Evolutionary conservation across 2,888 invertebrate species (phyloP), one percentile per base, ranked within the genome.

Genomic region (Oligia latruncula): DNA sequence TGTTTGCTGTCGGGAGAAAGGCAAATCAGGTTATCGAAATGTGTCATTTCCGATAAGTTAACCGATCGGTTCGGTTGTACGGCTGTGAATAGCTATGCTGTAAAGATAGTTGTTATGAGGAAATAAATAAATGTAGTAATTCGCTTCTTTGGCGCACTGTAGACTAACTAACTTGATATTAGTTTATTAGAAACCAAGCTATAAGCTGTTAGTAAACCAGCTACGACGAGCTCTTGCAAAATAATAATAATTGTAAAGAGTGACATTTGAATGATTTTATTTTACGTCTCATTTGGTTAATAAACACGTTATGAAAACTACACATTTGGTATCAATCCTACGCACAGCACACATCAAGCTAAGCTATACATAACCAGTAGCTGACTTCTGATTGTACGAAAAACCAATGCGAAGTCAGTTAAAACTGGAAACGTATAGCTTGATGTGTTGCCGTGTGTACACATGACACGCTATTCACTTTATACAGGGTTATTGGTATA

Each of bases 151-250:
- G 17, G 15, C 15, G 4, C 43, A 55, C 17, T 46, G 20, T 58
- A 9, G 9, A 9, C 23, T 4, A 0, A 49, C 17, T 20, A 29
- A 20, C 1, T 20, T 60, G 15, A 35, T 2, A 29, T 77, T 73
- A 74, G 49, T 81, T 3, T 55, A 62, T 85, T 67, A 75, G 43
- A 58, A 23, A 58, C 46, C 17, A 75, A 86, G 81, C 87, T 17
- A 20, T n/a, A 43, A 58, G 71, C 46, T 64, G 60, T 52, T 66
- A 58, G n/a, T 43, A 43, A 17, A 29, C 9, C 15, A 49, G 6
- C 29, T 62, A 23, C 3, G 29, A n/a, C 2, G 0, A n/a, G n/a
- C 11, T 71, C 9, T 60, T 17, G n/a, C 17, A 40, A 9, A 40
- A 64, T 64, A 71, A 40, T 15, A 58, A 71, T 35, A 71, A 40